Conservation (phyloP, 2,888 invertebrate genomes). For the Acronicta aceris region DNA sequence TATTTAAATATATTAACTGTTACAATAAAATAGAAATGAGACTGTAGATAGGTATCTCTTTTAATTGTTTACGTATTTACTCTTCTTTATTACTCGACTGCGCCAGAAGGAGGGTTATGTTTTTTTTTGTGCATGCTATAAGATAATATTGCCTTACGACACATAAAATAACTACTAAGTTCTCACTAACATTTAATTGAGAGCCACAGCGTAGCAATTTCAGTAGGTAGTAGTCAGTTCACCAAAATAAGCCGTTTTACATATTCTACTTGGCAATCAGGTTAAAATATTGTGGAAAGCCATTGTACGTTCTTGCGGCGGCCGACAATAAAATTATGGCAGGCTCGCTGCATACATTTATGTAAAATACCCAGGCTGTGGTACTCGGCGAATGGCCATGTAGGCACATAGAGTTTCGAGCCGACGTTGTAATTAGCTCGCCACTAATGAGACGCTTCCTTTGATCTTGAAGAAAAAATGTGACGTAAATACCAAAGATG, state of each 20-base stretch:
- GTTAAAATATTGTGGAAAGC: constrained; percentile 38
- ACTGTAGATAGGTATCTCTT: too few relatives aligned
- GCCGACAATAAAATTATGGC: constrained; percentile 23
- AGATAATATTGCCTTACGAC: too few relatives aligned
- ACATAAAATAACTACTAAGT: too few relatives aligned
- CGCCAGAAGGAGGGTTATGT: too few relatives aligned
- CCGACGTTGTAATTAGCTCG: constrained; percentile 5
- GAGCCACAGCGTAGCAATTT: constrained; percentile 28
- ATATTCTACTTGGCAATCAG: constrained; percentile 35
- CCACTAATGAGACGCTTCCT: constrained; percentile 7
- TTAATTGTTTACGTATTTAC: too few relatives aligned
- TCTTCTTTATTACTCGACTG: too few relatives aligned
- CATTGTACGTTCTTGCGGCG: constrained; percentile 23
- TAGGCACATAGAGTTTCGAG: not conserved
- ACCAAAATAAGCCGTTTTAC: constrained; percentile 22
- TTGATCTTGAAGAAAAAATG: not conserved
- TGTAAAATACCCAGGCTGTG: constrained; percentile 16
- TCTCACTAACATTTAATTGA: constrained; percentile 11
- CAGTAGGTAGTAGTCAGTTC: constrained; percentile 7
- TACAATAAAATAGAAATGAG: too few relatives aligned
- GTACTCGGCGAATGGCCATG: constrained; percentile 4
- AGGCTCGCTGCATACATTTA: constrained; percentile 39
- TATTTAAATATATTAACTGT: too few relatives aligned
- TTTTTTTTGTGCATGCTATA: too few relatives aligned
- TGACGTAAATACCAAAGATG: constrained; percentile 1